Base-by-base conservation (phyloP, 2,888 invertebrate species). In the Lasioglossum villosulum region DNA sequence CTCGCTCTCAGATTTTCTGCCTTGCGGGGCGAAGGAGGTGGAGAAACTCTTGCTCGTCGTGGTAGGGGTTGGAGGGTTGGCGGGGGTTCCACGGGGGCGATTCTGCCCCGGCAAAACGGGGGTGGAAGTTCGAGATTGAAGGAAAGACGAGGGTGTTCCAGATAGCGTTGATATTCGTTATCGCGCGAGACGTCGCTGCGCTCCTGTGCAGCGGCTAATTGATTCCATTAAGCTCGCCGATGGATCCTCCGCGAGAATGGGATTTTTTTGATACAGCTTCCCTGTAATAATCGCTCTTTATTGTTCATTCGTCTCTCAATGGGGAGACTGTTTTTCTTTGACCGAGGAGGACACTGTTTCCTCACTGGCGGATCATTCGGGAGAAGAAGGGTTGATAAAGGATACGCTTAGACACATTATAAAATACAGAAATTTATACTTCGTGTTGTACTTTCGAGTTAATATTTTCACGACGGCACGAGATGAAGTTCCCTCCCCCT, bases 1-100 rank as follows among this genome's bases (percentile, higher is more conserved):
- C 94, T 94, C 93, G 92, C 94, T 94, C 93, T 93, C 91, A 92
- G 94, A 94, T 94, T 94, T 93, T 93, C 92, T 92, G 92, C 91
- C 91, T 91, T 84, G 90, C 90, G 90, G 90, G 90, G 81, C 76
- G 86, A 77, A 82, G 83, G 83, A 88, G 83, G 86, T 27, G 78
- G 84, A 82, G 83, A 72, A 72, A 82, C 63, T 56, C 37, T 74
- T 37, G 48, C 23, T n/a, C 4, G 48, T 37, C 63, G 14, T 37
- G 75, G 56, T 63, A 56, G 72, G 68, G 81, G 68, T 42, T 30
- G 19, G 68, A 48, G 52, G 76, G 75, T 82, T 16, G 27, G 66
- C 23, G 71, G 74, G 56, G 75, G 45, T 37, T 30, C 63, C 74
- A 30, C 79, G 82, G 39, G 30, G 27, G 63, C 30, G 63, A 30